These are phyloP conservation scores for Holothuria leucospilota DNA, from an alignment of 53 echinoderm and acorn worm genomes.

Conservation along the genomic window DNA sequence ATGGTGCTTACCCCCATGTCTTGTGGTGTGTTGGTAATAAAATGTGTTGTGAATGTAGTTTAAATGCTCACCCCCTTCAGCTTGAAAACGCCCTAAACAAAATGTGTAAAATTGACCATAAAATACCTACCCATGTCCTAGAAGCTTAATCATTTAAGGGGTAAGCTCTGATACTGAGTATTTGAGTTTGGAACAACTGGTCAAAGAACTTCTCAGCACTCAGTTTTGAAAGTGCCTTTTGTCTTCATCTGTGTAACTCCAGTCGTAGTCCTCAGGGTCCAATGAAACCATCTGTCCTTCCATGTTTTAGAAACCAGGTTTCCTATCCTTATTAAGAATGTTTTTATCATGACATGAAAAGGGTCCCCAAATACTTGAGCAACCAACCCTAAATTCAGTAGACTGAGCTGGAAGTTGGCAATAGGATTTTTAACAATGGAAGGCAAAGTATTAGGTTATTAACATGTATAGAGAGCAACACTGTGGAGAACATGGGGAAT, in stretches of 20 bases:
- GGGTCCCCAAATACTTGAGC: neutral
- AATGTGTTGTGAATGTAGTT: conserved; percentile 17
- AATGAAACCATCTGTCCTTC: conserved; percentile 3
- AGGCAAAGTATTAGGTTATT: neutral
- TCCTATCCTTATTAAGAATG: neutral
- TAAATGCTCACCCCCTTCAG: conserved; percentile 29
- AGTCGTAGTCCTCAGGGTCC: conserved; percentile 37
- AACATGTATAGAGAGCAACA: neutral
- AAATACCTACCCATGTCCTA: conserved; percentile 44
- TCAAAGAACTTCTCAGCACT: conserved; percentile 64
- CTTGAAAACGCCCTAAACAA: conserved; percentile 34
- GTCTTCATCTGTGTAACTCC: conserved; percentile 27
- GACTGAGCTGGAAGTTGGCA: neutral
- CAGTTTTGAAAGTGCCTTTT: neutral
- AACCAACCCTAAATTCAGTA: neutral
- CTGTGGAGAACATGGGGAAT: too few species aligned
- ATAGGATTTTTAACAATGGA: neutral
- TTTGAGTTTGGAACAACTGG: conserved; percentile 50
- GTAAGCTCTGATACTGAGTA: conserved; percentile 49
- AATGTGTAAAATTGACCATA: conserved; percentile 2
- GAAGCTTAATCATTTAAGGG: conserved; percentile 67
- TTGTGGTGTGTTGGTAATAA: conserved; percentile 52
- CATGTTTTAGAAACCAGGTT: neutral
- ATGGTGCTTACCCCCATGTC: conserved; percentile 34
- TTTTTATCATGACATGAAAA: neutral